A percentile compares a stretch with the other conserved stretches of the same genome.
Evolutionary conservation across 2,888 invertebrate species (phyloP).

Genomic region (Tenthredo scrophulariae): DNA sequence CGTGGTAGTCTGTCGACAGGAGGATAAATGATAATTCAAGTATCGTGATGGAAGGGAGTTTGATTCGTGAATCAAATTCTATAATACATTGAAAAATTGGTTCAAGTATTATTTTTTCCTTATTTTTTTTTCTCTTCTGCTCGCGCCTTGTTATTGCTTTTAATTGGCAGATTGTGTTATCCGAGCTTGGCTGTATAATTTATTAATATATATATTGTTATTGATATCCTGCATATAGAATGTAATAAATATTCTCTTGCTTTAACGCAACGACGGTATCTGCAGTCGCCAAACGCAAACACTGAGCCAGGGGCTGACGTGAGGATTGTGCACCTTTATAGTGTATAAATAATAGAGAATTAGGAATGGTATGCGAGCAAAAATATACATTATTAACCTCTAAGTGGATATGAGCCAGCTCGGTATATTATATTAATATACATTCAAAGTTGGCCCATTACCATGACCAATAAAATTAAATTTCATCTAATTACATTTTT

Average conservation of each 20-base stretch:
- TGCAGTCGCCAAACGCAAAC: constrained; percentile 55
- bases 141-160: constrained; percentile 23
- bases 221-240: constrained; percentile 13
- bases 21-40: neutral
- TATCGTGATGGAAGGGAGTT: neutral
- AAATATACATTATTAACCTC: constrained; percentile 70
- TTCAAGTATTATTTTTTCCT: neutral
- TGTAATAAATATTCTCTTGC: constrained; percentile 28
- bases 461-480: constrained; percentile 76
- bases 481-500: constrained; percentile 77
- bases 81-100: neutral
- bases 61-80: neutral
- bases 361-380: constrained; percentile 74
- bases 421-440: constrained; percentile 78
- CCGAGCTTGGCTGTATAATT: constrained; percentile 42
- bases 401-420: constrained; percentile 73
- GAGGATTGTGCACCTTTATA: constrained; percentile 73
- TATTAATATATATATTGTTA: constrained; percentile 34
- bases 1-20: constrained; percentile 1
- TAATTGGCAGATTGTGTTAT: constrained; percentile 28
- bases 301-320: constrained; percentile 65
- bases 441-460: constrained; percentile 74
- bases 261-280: constrained; percentile 18
- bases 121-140: neutral
- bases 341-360: constrained; percentile 74